Percentiles rank a stretch among this genome's conserved stretches.
These are phyloP conservation scores for Flexamia atlantica DNA, from an alignment of 2,888 invertebrate genomes.

Conservation along the genomic window DNA sequence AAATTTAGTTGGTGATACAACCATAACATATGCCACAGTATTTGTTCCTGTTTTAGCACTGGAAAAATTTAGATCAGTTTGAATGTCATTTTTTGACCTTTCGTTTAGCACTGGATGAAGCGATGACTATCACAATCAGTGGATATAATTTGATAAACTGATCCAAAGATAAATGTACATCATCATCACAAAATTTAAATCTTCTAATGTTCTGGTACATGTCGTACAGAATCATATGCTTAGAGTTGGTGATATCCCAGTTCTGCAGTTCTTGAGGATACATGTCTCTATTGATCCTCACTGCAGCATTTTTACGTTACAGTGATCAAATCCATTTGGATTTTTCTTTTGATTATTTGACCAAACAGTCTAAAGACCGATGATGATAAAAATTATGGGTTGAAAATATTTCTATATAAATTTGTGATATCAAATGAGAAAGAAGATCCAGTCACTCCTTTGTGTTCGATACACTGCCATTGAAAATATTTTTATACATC, in stretches of 20 bases:
- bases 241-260: not conserved
- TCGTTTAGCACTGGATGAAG: not conserved
- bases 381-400: conserved; percentile 14
- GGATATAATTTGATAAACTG: conserved; percentile 3
- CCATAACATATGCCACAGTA: not conserved
- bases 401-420: conserved; percentile 38
- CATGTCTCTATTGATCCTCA: conserved; percentile 23
- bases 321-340: not conserved
- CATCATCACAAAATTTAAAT: too few species aligned
- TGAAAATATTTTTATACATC: conserved; percentile 6
- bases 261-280: conserved; percentile 38
- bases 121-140: conserved; percentile 20
- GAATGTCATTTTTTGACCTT: conserved; percentile 18
- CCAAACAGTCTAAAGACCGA: conserved; percentile 12
- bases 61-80: too few species aligned
- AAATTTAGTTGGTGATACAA: not conserved
- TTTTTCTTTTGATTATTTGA: conserved; percentile 9
- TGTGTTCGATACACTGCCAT: conserved; percentile 52
- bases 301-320: conserved; percentile 14
- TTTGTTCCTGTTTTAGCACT: not conserved
- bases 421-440: conserved; percentile 40
- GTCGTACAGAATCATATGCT: conserved; percentile 9
- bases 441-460: not conserved
- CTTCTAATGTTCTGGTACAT: conserved; percentile 9
- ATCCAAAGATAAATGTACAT: not conserved